phyloP scores from a whole-genome alignment of 53 echinoderm and acorn worm genomes.

The Paracentrotus lividus region DNA sequence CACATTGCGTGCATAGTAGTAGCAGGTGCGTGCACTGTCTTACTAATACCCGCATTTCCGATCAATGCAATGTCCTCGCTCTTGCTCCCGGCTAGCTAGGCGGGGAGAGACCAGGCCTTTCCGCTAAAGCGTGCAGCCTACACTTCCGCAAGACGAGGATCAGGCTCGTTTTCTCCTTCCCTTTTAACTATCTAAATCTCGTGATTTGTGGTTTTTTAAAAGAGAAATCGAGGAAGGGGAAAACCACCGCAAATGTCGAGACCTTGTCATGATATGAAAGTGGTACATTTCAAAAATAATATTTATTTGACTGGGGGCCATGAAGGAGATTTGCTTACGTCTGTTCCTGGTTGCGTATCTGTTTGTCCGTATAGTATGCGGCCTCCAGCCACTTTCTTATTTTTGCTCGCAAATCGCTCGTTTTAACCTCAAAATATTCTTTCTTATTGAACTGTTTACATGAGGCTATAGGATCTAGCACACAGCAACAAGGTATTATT shows the following conservation, averaged over 20 bases:
- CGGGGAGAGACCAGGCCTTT: slow-evolving; percentile 26
- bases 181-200: slow-evolving; percentile 38
- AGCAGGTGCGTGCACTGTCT: slow-evolving; percentile 52
- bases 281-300: slow-evolving; percentile 66
- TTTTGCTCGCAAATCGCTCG: slow-evolving; percentile 58
- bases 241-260: slow-evolving; percentile 48
- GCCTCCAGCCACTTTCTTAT: not conserved
- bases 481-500: not conserved
- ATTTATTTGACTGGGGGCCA: slow-evolving; percentile 60
- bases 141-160: slow-evolving; percentile 46
- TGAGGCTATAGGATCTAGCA: not conserved
- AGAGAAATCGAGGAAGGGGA: not conserved
- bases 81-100: slow-evolving; percentile 50
- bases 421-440: slow-evolving; percentile 37
- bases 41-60: slow-evolving; percentile 63
- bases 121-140: slow-evolving; percentile 21
- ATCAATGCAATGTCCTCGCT: slow-evolving; percentile 39
- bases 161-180: slow-evolving; percentile 13
- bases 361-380: not conserved
- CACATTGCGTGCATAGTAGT: not conserved
- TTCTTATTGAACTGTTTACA: not conserved
- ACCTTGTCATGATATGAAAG: slow-evolving; percentile 63
- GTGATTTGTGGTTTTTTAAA: slow-evolving; percentile 3
- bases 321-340: slow-evolving; percentile 30
- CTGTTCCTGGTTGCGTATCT: not conserved